These are phyloP conservation scores for Yponomeuta sedellus DNA, from an alignment of 2,888 invertebrate species.

Conservation along the genomic window DNA sequence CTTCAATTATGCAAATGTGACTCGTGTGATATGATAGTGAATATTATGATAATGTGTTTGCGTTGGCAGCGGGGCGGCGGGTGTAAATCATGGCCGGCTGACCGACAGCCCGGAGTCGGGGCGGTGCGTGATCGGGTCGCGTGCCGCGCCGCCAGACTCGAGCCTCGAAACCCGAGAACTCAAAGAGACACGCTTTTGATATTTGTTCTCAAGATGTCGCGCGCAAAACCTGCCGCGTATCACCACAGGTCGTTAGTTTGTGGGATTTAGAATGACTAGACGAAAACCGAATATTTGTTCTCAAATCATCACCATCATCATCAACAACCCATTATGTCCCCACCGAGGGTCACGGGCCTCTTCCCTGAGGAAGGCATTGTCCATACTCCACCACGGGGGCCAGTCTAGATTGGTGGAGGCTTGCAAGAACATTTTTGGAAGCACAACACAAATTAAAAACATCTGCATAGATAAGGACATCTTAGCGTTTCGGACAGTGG, in stretches of 20 bases:
- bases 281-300: neutral
- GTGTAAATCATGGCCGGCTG: neutral
- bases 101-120: neutral
- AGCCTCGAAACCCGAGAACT: neutral
- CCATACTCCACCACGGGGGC: too few relatives aligned
- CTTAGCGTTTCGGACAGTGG: too few relatives aligned
- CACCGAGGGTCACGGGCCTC: too few relatives aligned
- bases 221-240: neutral
- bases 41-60: neutral
- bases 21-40: neutral
- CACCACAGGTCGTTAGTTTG: neutral
- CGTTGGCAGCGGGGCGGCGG: neutral
- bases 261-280: neutral
- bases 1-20: neutral
- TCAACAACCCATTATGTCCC: too few relatives aligned
- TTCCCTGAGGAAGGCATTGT: too few relatives aligned
- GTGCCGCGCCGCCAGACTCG: neutral
- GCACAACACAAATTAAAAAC: too few relatives aligned
- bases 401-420: too few relatives aligned
- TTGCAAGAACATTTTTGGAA: too few relatives aligned
- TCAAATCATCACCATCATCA: too few relatives aligned
- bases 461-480: too few relatives aligned
- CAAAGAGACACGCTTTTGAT: neutral
- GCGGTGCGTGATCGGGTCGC: conserved; percentile 2
- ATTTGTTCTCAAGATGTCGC: neutral